Conservation (phyloP, 1,140 invertebrate species). For the Venustaconcha ellipsiformis region DNA sequence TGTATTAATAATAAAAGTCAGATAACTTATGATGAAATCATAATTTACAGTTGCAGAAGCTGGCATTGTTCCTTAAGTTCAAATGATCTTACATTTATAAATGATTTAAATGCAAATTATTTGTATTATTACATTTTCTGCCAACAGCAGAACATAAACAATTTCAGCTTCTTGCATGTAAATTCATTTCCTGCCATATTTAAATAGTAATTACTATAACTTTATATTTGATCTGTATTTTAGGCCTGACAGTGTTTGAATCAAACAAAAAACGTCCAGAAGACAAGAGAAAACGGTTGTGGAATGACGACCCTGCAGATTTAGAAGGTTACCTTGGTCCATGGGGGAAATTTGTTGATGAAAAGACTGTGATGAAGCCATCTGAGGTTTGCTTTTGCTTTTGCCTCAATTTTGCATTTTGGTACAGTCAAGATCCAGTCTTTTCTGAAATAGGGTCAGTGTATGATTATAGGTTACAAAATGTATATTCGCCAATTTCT, state of each 20-base stretch:
- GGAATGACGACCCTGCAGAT: slow-evolving; percentile 92
- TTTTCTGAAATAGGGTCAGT: too few relatives aligned
- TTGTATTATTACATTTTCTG: slow-evolving; percentile 10
- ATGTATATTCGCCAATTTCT: too few relatives aligned
- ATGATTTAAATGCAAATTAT: neutral
- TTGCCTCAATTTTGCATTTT: too few relatives aligned
- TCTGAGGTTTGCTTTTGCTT: slow-evolving; percentile 73
- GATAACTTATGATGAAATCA: too few relatives aligned
- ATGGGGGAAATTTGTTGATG: slow-evolving; percentile 95
- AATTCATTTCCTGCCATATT: too few relatives aligned
- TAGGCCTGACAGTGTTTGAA: slow-evolving; percentile 86
- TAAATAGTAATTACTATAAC: neutral
- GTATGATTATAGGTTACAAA: too few relatives aligned
- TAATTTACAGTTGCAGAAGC: too few relatives aligned
- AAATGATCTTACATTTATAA: neutral
- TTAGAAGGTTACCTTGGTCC: slow-evolving; percentile 96
- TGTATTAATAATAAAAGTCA: too few relatives aligned
- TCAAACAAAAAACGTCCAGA: slow-evolving; percentile 75
- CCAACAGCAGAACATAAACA: too few relatives aligned
- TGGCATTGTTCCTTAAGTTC: neutral
- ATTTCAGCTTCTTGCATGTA: too few relatives aligned
- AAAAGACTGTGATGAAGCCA: slow-evolving; percentile 88
- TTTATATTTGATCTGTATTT: neutral
- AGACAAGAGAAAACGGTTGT: slow-evolving; percentile 90
- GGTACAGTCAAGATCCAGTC: too few relatives aligned